Base-by-base conservation (phyloP, 2,797 vertebrate genomes). In the Nasua narica region DNA sequence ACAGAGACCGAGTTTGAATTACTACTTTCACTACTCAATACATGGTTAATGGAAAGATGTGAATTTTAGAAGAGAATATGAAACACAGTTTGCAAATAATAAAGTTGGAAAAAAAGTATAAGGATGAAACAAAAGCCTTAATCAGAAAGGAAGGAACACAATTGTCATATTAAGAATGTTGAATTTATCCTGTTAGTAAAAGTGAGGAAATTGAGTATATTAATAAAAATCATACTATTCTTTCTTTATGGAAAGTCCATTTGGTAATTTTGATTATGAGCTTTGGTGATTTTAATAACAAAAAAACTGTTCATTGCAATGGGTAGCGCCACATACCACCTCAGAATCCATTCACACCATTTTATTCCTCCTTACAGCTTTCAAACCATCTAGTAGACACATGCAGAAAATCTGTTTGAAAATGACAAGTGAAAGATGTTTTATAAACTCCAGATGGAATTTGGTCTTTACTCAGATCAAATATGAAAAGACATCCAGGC, bases 391-490 rank as follows among this genome's bases (percentile, higher is more conserved):
- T 90, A 97, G 76, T 60, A 97, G 95, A 97, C 87, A 97, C 95
- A 86, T 95, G 90, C 43, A 84, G 72, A 87, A 91, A 97, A 92
- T 95, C 65, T 98, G 90, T 77, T 97, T 96, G 85, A 95, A 96
- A 97, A 95, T 94, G 95, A 97, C 90, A 97, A 95, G 92, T 92
- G 78, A 95, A 96, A 96, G 95, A 97, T 97, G 90, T 97, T 97
- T 97, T 97, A 97, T 97, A 96, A 97, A 97, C 96, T 97, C 94
- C 94, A 97, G 92, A 94, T 95, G 93, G 94, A 94, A 97, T 96
- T 92, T 90, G 79, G 89, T 96, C 94, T 97, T 96, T 94, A 87
- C 56, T 85, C 88, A 91, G 89, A 96, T 97, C 91, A 97, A 96
- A 96, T 92, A 94, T 35, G 83, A 93, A 94, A 97, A 97, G 92